phyloP scores from a whole-genome alignment of 2,888 invertebrate species.

The Pemphredon lugubris region DNA sequence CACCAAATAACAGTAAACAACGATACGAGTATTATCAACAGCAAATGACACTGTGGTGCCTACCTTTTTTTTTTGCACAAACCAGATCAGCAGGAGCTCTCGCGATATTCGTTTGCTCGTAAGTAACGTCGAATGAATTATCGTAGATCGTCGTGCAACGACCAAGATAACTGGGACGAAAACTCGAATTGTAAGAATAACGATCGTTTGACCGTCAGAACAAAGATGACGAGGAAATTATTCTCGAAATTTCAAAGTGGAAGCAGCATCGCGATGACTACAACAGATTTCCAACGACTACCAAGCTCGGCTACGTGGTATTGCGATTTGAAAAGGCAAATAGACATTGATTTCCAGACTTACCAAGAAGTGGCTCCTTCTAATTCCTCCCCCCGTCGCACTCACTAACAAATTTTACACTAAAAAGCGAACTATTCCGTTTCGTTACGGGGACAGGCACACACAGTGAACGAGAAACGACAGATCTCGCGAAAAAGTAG shows the following conservation, averaged over 20 bases:
- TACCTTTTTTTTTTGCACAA: not conserved
- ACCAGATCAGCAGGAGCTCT: not conserved
- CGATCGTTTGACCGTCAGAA: no score
- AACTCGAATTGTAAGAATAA: no score
- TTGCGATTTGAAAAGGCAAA: no score
- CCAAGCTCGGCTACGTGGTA: no score
- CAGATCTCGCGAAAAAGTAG: constrained; percentile 70
- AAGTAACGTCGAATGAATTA: not conserved
- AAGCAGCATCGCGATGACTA: no score
- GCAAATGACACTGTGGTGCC: constrained; percentile 19
- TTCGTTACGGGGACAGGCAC: constrained; percentile 39
- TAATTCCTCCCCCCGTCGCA: constrained; percentile 34
- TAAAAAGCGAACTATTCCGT: constrained; percentile 44
- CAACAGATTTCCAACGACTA: no score
- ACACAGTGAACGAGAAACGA: constrained; percentile 54
- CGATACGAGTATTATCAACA: constrained; percentile 5
- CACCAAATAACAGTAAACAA: constrained; percentile 3
- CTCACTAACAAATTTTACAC: constrained; percentile 51
- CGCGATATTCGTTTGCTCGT: not conserved
- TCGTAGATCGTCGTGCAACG: no score
- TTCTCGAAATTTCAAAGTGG: constrained; percentile 8
- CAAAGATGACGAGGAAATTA: no score
- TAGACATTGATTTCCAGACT: constrained; percentile 37
- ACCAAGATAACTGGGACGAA: no score
- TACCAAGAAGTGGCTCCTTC: constrained; percentile 64